phyloP scores from a whole-genome alignment of 1,140 invertebrate species.

The Gryon sp. region DNA sequence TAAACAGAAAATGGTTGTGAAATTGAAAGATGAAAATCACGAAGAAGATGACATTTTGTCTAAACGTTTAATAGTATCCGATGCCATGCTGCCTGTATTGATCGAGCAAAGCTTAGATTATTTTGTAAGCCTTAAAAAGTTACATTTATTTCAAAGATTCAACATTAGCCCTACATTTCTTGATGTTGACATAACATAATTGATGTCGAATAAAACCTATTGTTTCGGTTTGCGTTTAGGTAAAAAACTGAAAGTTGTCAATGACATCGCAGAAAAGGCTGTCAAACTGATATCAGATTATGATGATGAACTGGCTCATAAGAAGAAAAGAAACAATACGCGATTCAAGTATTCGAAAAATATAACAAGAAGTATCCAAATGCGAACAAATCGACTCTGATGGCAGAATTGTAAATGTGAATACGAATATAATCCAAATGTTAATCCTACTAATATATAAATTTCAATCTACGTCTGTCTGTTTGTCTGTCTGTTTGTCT shows the following conservation, averaged over 20 bases:
- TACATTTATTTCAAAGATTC: conserved; percentile 17
- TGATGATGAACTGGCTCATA: conserved; percentile 5
- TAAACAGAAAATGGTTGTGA: conserved; percentile 38
- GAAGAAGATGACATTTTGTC: background rate
- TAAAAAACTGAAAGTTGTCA: conserved; percentile 23
- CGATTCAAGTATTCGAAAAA: conserved; percentile 20
- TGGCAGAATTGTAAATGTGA: no score
- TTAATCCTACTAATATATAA: no score
- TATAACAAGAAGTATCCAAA: conserved; percentile 11
- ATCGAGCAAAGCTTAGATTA: conserved; percentile 23
- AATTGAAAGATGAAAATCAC: background rate
- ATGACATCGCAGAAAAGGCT: conserved; percentile 16
- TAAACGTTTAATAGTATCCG: background rate
- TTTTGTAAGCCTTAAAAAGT: conserved; percentile 24
- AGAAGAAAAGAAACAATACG: conserved; percentile 34
- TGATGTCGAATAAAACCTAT: conserved; percentile 13
- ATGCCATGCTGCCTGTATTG: background rate
- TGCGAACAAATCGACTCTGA: conserved; percentile 7
- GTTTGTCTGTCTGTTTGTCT: no score
- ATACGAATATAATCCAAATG: no score
- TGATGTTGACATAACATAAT: background rate
- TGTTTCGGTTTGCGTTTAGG: background rate
- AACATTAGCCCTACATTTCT: no score
- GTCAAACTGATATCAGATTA: conserved; percentile 4
- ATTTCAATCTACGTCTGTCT: no score